Evolutionary conservation across 2,113 vertebrate species (phyloP).

Genomic region (Lamprotornis superbus): DNA sequence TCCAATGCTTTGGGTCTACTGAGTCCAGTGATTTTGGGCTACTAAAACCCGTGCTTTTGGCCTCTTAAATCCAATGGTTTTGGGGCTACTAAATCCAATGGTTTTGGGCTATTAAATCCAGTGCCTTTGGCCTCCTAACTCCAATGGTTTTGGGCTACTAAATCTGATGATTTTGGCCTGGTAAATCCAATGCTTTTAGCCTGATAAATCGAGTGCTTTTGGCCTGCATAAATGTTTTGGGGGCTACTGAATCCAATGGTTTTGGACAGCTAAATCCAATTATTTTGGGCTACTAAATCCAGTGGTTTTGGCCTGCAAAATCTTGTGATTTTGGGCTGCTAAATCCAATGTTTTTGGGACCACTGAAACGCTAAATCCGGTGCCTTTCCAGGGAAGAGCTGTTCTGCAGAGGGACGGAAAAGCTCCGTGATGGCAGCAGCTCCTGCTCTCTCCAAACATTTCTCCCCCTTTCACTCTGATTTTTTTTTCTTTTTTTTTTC

Average conservation of each 20-base stretch:
- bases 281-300: background rate
- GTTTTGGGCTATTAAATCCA: too few relatives aligned
- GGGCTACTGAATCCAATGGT: background rate
- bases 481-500: background rate
- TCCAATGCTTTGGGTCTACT: too few relatives aligned
- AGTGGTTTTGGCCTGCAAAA: background rate
- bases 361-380: background rate
- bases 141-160: too few relatives aligned
- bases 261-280: background rate
- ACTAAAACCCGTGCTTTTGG: background rate
- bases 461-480: background rate
- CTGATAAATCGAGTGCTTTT: background rate
- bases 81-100: too few relatives aligned
- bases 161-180: too few relatives aligned
- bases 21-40: background rate
- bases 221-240: background rate
- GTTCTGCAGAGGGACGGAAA: background rate
- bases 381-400: background rate
- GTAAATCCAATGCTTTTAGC: too few relatives aligned
- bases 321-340: too few relatives aligned
- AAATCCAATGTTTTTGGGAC: accelerated
- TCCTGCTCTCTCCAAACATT: background rate
- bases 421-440: background rate
- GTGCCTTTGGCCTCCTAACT: background rate
- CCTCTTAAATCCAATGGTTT: too few relatives aligned